Conservation (phyloP, 2,113 vertebrate species). For the Peucedramus taeniatus region DNA sequence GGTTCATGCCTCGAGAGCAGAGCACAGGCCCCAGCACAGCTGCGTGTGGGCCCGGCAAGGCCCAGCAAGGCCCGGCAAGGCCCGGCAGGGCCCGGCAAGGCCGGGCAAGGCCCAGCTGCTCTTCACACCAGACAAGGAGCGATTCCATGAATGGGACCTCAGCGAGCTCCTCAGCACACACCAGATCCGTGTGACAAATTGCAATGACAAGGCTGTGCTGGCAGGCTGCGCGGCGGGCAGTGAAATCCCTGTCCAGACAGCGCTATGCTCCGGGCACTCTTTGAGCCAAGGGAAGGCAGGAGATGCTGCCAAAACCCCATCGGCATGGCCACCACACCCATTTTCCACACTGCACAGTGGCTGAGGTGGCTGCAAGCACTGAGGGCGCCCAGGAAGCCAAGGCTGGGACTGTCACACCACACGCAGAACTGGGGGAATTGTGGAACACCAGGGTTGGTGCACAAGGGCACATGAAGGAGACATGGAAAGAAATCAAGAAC, state of each 20-base stretch:
- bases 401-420: not conserved
- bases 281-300: not conserved
- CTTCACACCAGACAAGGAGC: fast-evolving
- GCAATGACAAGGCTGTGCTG: not conserved
- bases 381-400: not conserved
- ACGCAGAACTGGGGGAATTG: not conserved
- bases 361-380: not conserved
- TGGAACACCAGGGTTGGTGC: not conserved
- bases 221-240: not conserved
- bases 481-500: not conserved
- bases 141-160: not conserved
- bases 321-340: not conserved
- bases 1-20: not conserved
- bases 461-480: not conserved
- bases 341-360: not conserved
- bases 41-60: fast-evolving
- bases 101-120: fast-evolving
- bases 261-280: not conserved
- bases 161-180: not conserved
- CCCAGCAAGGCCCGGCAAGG: not conserved
- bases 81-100: not conserved
- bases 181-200: constrained; percentile 1
- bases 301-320: not conserved
- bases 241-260: constrained; percentile 7
- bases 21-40: not conserved